Evolutionary conservation across 1,140 invertebrate genomes (phyloP).

Genomic region (Drosophila novamexicana): DNA sequence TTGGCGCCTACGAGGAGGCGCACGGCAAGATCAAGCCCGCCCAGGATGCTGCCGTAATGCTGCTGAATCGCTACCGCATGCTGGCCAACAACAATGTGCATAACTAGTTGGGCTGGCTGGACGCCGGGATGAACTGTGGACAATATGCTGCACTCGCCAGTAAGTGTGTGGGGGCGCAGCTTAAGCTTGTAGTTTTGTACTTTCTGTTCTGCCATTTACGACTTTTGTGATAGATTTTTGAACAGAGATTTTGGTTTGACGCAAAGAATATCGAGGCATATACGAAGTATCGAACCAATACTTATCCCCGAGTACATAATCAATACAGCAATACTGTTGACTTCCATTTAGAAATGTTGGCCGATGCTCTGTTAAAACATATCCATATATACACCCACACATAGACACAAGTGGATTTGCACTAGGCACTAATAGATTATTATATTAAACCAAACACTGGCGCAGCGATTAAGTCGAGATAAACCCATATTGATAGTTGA

Average conservation of each 20-base stretch:
- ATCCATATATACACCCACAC: slow-evolving; percentile 52
- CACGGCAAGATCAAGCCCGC: slow-evolving; percentile 69
- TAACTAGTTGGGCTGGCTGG: slow-evolving; percentile 42
- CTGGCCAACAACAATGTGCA: slow-evolving; percentile 69
- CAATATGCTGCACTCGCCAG: slow-evolving; percentile 66
- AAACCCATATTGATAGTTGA: slow-evolving; percentile 24
- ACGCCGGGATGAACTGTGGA: slow-evolving; percentile 33
- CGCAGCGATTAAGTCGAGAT: slow-evolving; percentile 6
- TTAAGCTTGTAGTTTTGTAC: slow-evolving; percentile 58
- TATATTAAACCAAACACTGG: slow-evolving; percentile 24
- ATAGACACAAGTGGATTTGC: slow-evolving; percentile 14
- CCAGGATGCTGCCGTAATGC: slow-evolving; percentile 60
- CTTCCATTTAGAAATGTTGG: slow-evolving; percentile 73
- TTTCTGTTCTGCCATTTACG: slow-evolving; percentile 51
- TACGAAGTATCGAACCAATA: slow-evolving; percentile 42
- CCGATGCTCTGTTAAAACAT: slow-evolving; percentile 55
- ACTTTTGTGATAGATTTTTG: slow-evolving; percentile 69
- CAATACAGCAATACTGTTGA: slow-evolving; percentile 62
- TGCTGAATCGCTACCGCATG: slow-evolving; percentile 73
- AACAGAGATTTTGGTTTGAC: slow-evolving; percentile 1
- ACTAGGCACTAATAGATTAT: slow-evolving; percentile 31
- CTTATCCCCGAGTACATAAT: slow-evolving; percentile 65
- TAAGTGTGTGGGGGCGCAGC: slow-evolving; percentile 52
- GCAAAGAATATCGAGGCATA: slow-evolving; percentile 57
- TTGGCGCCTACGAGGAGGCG: slow-evolving; percentile 67